Evolutionary conservation across 2,113 vertebrate species (phyloP).

Genomic region (Cyprinodon brontotheroides): DNA sequence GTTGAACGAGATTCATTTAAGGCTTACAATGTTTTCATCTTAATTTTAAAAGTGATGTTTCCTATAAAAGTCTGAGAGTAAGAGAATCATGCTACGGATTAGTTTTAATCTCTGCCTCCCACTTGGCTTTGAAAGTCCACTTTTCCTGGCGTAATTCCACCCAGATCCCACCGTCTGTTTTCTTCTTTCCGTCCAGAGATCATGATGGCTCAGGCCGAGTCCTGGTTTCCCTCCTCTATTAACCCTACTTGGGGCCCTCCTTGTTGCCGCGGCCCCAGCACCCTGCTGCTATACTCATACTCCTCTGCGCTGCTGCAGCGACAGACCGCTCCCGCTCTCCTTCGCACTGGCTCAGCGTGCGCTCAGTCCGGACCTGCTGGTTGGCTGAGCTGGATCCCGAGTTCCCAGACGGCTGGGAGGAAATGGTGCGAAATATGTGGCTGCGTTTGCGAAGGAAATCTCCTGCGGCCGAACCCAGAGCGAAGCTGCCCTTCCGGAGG

Average conservation of each 20-base stretch:
- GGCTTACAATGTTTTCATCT: slow-evolving; percentile 59
- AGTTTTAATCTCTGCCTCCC: slow-evolving; percentile 53
- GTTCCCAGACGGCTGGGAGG: slow-evolving; percentile 85
- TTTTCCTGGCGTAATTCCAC: slow-evolving; percentile 33
- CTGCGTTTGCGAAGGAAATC: slow-evolving; percentile 97
- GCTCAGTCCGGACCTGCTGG: slow-evolving; percentile 83
- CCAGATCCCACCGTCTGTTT: background rate
- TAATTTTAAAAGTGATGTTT: slow-evolving; percentile 26
- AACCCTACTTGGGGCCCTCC: slow-evolving; percentile 77
- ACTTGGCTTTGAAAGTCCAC: slow-evolving; percentile 39
- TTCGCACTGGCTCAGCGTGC: slow-evolving; percentile 91
- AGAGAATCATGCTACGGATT: slow-evolving; percentile 76
- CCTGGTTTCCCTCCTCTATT: background rate
- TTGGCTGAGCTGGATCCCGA: slow-evolving; percentile 26
- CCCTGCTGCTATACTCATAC: slow-evolving; percentile 92
- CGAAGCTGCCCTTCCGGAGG: slow-evolving; percentile 95
- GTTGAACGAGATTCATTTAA: slow-evolving; percentile 63
- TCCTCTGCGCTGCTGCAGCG: slow-evolving; percentile 83
- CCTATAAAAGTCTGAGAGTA: slow-evolving; percentile 65
- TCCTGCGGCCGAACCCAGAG: slow-evolving; percentile 86
- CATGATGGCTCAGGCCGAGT: slow-evolving; percentile 28
- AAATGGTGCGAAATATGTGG: slow-evolving; percentile 94
- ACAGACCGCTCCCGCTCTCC: slow-evolving; percentile 79
- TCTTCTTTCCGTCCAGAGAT: slow-evolving; percentile 46
- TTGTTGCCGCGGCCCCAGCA: slow-evolving; percentile 93